Percentiles rank a stretch among this genome's conserved stretches.
phyloP scores from a whole-genome alignment of 2,888 invertebrate genomes.

The Callimorpha dominula region DNA sequence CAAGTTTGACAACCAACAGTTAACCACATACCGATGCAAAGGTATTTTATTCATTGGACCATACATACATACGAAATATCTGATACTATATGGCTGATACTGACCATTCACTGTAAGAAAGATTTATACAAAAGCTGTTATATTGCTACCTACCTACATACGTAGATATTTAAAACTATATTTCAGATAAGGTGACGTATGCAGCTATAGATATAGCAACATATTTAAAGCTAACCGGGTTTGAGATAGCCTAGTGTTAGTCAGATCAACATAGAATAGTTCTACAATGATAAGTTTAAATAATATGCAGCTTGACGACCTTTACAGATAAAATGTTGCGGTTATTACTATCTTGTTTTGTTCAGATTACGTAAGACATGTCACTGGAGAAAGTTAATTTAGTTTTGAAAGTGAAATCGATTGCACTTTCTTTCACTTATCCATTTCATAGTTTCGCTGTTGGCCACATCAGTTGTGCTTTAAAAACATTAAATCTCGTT shows the following conservation, averaged over 20 bases:
- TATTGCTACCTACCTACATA: slow-evolving; percentile 14
- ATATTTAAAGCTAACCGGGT: background rate
- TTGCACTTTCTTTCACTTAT: slow-evolving; percentile 85
- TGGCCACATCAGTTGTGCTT: slow-evolving; percentile 60
- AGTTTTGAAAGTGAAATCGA: slow-evolving; percentile 87
- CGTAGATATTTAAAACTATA: background rate
- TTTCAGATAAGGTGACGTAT: background rate
- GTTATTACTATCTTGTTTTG: slow-evolving; percentile 82
- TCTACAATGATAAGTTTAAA: slow-evolving; percentile 46
- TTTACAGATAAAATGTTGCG: slow-evolving; percentile 79
- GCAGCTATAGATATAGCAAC: background rate
- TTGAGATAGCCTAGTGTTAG: slow-evolving; percentile 4
- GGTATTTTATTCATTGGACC: slow-evolving; percentile 63
- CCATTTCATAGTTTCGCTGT: slow-evolving; percentile 78
- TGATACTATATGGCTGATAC: slow-evolving; percentile 31
- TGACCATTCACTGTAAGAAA: slow-evolving; percentile 66
- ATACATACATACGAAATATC: slow-evolving; percentile 14
- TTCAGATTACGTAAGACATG: slow-evolving; percentile 83
- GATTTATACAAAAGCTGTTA: slow-evolving; percentile 51
- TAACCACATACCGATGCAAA: slow-evolving; percentile 67
- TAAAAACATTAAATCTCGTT: slow-evolving; percentile 24
- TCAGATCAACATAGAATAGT: slow-evolving; percentile 20
- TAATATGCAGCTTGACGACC: slow-evolving; percentile 66
- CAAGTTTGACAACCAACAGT: slow-evolving; percentile 59
- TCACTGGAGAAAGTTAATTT: slow-evolving; percentile 87